Evolutionary conservation across 92 coral and sea anemone species (phyloP), one percentile per base, ranked within the genome.

Genomic region (Hydrozoanthus gracilis): DNA sequence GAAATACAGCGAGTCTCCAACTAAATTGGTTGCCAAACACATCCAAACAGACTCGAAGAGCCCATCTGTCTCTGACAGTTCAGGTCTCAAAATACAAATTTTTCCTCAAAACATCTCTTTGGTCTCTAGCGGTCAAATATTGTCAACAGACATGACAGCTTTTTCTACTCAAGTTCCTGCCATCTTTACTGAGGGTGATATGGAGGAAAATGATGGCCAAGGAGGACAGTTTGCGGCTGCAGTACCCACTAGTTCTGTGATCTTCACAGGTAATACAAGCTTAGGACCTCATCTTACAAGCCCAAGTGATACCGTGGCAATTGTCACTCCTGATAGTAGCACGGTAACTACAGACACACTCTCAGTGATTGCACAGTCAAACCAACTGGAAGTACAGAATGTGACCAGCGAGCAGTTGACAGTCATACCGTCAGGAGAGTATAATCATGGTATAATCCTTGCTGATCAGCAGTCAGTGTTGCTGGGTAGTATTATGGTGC

Each of bases 151-250:
- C 60, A 89, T 92, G 17, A 51, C 89, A 54, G 86, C 94, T 54
- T 94, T 94, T 84, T 91, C 95, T 20, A 88, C 92, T 9, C 98
- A 97, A 92, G 93, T 97, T 51, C 99, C 99, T 9, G 75, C 98
- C 77, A 95, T 97, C 56, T 84, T 97, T 66, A 95, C 99, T 52
- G 98, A 97, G 82, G 98, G 98, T 18, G 99, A 95, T 88, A 95
- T 90, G 0, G 98, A 97, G 54, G 99, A 92, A 7, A 90, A 79
- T 51, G 99, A 95, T 46, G 44, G 95, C n/a, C 90, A 88, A 69
- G 87, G 89, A 4, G 73, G 71, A 76, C 72, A 83, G 84, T 51
- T 55, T 4, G 49, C 66, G 84, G 51, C 68, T 4, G 49, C 66
- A 45, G 50, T 69, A 27, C 71, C 77, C 11, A 13, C 67, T 51